Evolutionary conservation across 2,888 invertebrate species (phyloP), one percentile per base, ranked within the genome.

Genomic region (Agrochola lychnidis): DNA sequence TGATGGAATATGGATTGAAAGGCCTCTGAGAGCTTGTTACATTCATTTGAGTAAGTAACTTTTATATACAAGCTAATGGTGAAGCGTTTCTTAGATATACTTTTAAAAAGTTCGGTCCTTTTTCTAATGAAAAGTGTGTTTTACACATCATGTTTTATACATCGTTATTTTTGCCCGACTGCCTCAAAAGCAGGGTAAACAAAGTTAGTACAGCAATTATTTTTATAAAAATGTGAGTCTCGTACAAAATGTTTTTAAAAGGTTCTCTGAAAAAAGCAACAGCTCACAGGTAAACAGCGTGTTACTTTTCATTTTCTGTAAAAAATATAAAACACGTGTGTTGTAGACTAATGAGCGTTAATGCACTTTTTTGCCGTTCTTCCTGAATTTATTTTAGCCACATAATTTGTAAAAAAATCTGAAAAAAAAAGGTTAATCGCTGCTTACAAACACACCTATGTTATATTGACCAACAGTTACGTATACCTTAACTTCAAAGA

Each of bases 1-100:
- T 73, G 76, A 79, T 72, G 61, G 87, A 76, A 86, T 75, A 75
- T 76, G 51, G 79, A 79, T 86, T 63, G 74, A 67, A 73, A 75
- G 76, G 73, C 80, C 71, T 84, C 73, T 73, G 71, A 87, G 84
- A 90, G 85, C 79, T 84, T 89, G 87, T 86, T 72, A 81, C 64
- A 79, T 73, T 81, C 85, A 87, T 89, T 89, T 87, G 72, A 78
- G 82, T 83, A 81, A 85, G 84, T 84, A 84, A 87, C 82, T 88
- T 88, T 87, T 81, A 36, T 73, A 84, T 57, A 74, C 61, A 74
- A 83, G 82, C 22, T 56, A 16, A 19, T 53, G 30, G 22, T 59
- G 51, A 69, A 71, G 61, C 25, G 56, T 56, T 66, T 62, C 48
- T 67, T 56, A 12, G 30, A 48, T 12, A 68, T 12, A 70, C 53